Conservation (phyloP, 2,797 vertebrate genomes). For the Rhyacichthys aspro region DNA sequence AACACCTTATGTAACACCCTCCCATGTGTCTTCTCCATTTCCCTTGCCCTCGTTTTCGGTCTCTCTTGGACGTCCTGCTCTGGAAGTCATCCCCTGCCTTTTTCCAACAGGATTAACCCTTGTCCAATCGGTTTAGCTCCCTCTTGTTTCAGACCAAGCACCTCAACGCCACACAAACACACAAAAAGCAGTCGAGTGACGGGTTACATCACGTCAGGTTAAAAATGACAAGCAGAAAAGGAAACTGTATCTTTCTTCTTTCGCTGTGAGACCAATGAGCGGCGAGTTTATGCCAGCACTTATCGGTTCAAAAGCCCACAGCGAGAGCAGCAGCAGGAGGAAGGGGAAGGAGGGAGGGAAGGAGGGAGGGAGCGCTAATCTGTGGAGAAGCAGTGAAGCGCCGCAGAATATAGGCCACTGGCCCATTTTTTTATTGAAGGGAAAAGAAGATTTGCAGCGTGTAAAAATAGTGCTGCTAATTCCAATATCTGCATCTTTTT, state of each 20-base stretch:
- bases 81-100: constrained; percentile 13
- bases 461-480: constrained; percentile 64
- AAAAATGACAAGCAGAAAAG: constrained; percentile 3
- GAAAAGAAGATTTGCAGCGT: constrained; percentile 66
- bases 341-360: constrained; percentile 9
- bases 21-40: constrained; percentile 8
- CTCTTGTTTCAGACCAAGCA: too few relatives aligned
- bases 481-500: constrained; percentile 37
- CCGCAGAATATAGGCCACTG: constrained; percentile 74
- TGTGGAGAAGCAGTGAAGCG: constrained; percentile 59
- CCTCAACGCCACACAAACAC: too few relatives aligned
- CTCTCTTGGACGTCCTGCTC: constrained; percentile 15
- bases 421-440: constrained; percentile 67
- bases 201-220: neutral
- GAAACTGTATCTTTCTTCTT: constrained; percentile 24
- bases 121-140: neutral
- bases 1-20: constrained; percentile 22
- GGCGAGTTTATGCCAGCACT: constrained; percentile 58
- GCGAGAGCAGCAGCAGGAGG: constrained; percentile 31
- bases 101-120: constrained; percentile 38
- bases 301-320: constrained; percentile 69
- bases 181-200: too few relatives aligned
- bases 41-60: constrained; percentile 16
- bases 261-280: constrained; percentile 61
- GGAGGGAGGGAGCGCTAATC: constrained; percentile 59